phyloP scores from a whole-genome alignment of 1,140 invertebrate genomes.

The Leptinotarsa undecemlineata region DNA sequence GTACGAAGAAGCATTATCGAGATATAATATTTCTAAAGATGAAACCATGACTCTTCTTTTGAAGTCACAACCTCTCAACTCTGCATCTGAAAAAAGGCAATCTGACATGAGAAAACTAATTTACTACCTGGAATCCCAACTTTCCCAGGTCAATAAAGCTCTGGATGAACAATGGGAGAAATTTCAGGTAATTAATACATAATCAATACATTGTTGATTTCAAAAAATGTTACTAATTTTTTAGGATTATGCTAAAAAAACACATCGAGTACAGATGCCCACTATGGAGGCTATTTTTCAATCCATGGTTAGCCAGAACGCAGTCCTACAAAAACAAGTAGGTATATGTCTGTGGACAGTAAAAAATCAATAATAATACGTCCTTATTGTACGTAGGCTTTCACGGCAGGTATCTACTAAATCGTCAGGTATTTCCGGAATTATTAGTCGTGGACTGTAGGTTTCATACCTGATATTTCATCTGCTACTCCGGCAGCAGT shows the following conservation, averaged over 20 bases:
- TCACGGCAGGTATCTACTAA: no score
- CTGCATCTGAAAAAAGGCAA: slow-evolving; percentile 60
- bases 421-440: no score
- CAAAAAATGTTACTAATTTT: not conserved
- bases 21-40: slow-evolving; percentile 57
- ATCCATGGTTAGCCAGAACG: slow-evolving; percentile 66
- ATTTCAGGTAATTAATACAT: slow-evolving; percentile 50
- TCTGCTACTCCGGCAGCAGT: no score
- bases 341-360: not conserved
- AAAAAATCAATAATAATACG: no score
- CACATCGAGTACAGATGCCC: slow-evolving; percentile 59
- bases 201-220: not conserved
- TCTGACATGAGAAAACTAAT: slow-evolving; percentile 62
- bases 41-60: slow-evolving; percentile 59
- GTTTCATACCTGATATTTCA: no score
- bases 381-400: no score
- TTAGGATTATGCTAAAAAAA: slow-evolving; percentile 57
- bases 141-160: slow-evolving; percentile 61
- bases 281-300: slow-evolving; percentile 70
- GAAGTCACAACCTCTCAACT: slow-evolving; percentile 62
- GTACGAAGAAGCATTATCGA: slow-evolving; percentile 64
- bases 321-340: slow-evolving; percentile 61
- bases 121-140: slow-evolving; percentile 66
- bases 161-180: slow-evolving; percentile 67
- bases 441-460: no score